Base-by-base conservation (phyloP, 92 coral and sea anemone genomes). In the Pocillopora grandis region DNA sequence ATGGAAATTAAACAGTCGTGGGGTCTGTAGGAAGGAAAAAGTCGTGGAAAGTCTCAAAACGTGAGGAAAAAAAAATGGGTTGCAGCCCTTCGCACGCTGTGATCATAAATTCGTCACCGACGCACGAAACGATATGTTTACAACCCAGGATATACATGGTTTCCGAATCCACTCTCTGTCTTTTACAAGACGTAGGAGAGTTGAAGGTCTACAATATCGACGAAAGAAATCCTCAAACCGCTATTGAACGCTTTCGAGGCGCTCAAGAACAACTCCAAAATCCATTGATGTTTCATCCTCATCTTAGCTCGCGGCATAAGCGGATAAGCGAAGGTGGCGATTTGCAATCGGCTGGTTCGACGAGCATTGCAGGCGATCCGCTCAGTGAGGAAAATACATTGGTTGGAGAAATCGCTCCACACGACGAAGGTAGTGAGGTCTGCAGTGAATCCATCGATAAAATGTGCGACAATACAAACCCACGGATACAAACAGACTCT, bases 61-160 rank as follows among this genome's bases (percentile, higher is more conserved):
- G 23, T 67, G 20, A 57, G 31, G 31, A 27, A 27, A 27, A 27
- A 27, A 27, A 65, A 62, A 95, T 95, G 98, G 98, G 98, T 35
- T 95, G 98, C 58, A 93, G 97, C 77, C 98, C 98, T 12, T 95
- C 98, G 2, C 98, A 91, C 31, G 94, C 98, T 9, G 86, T 95
- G 19, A 91, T 95, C 48, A 95, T 95, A 17, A 92, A 90, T 79
- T 90, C 96, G 5, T 76, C 74, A 35, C 88, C 89, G 1, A 64
- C 91, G 1, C 91, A 88, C 19, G 92, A 88, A 15, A 87, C 93
- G 0, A 84, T 94, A 11, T 93, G 95, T 52, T 89, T 97, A 12
- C 98, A 97, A 61, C 99, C 99, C 23, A 83, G 98, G 27, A 92
- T 97, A 49, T 97, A 89, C 82, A 97, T 97, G 99, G 99, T 97